Evolutionary conservation across 2,113 vertebrate species (phyloP).

Genomic region (Apodemus sylvaticus): DNA sequence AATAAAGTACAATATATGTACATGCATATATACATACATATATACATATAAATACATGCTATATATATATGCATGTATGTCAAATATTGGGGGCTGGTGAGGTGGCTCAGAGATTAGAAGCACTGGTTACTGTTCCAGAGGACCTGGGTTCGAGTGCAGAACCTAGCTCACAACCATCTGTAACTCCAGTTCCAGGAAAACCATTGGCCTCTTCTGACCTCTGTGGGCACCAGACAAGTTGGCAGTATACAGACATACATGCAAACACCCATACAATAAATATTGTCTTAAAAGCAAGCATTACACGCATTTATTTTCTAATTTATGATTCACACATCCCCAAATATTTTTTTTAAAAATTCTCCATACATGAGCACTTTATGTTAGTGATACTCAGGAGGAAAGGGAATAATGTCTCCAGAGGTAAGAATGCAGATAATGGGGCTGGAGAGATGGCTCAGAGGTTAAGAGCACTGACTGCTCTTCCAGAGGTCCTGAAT

Average conservation of each 20-base stretch:
- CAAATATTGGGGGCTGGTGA: not conserved
- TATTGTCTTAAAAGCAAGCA: not conserved
- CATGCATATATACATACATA: too few relatives aligned
- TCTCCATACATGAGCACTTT: not conserved
- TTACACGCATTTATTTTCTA: not conserved
- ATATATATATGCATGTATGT: too few relatives aligned
- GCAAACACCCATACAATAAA: not conserved
- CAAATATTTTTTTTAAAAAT: not conserved
- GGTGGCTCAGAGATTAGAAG: not conserved
- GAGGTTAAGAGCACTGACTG: too few relatives aligned
- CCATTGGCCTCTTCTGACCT: not conserved
- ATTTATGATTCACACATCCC: not conserved
- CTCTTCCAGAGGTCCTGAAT: too few relatives aligned
- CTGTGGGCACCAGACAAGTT: not conserved
- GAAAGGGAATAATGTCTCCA: not conserved
- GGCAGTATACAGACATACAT: not conserved
- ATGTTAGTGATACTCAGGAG: not conserved
- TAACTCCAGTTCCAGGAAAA: not conserved
- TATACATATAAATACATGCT: too few relatives aligned
- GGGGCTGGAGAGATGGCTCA: too few relatives aligned
- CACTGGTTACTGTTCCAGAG: not conserved
- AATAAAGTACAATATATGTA: not conserved
- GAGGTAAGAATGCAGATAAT: not conserved
- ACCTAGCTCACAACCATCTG: not conserved
- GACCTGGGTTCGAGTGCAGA: not conserved